These are phyloP conservation scores for Mimumesa dahlbomi DNA, from an alignment of 2,888 invertebrate genomes.

Conservation along the genomic window DNA sequence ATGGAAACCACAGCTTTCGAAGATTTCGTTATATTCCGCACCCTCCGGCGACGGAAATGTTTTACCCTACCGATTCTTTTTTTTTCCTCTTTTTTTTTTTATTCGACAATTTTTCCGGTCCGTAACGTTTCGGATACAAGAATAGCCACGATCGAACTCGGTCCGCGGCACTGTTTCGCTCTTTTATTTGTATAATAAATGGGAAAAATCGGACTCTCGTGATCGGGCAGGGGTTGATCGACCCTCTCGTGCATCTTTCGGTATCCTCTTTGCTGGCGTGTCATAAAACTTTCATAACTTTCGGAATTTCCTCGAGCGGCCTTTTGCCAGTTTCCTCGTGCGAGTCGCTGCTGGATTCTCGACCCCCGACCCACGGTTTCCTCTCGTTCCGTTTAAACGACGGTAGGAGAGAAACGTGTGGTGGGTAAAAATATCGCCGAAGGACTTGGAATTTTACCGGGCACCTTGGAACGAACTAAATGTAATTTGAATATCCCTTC, in stretches of 20 bases:
- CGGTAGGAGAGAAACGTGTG: conserved; percentile 36
- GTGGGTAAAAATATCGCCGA: conserved; percentile 42
- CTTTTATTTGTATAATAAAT: background rate
- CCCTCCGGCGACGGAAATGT: background rate
- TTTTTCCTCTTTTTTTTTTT: background rate
- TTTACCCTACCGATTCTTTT: background rate
- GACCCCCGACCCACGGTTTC: conserved; percentile 8
- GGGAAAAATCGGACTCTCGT: no score
- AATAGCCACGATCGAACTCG: no score
- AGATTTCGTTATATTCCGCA: conserved; percentile 16
- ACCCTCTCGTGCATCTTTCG: conserved; percentile 16
- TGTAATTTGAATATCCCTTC: conserved; percentile 49
- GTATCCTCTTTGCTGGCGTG: conserved; percentile 20
- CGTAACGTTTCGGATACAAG: no score
- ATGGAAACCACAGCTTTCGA: conserved; percentile 16
- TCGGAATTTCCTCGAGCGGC: conserved; percentile 48
- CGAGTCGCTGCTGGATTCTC: conserved; percentile 30
- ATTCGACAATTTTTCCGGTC: background rate
- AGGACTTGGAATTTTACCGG: conserved; percentile 27
- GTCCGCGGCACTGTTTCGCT: no score
- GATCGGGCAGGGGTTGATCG: background rate
- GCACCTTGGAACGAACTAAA: conserved; percentile 13
- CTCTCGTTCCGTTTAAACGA: conserved; percentile 19
- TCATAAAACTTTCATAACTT: conserved; percentile 60
- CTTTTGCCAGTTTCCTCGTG: conserved; percentile 45